Base-by-base conservation (phyloP, 2,888 invertebrate species). In the Theretra japonica region DNA sequence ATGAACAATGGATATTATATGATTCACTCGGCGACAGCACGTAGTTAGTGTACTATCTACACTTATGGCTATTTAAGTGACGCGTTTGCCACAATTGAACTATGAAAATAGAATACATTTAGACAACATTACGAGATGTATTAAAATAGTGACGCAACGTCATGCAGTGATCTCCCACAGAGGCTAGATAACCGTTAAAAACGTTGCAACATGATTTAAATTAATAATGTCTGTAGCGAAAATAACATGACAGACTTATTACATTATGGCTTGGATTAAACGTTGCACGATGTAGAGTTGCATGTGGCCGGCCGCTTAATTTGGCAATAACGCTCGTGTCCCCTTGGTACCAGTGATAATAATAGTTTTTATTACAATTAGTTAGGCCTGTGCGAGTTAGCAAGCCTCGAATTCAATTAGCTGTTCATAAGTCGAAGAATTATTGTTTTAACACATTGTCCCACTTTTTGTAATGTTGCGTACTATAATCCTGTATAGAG, bases 141-240 rank as follows among this genome's bases (percentile, higher is more conserved):
- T 65, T 65, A 65, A 65, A 65, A 65, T 65, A 65, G 56, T 56
- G 71, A 70, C 56, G 58, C 69, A 70, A 70, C 48, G 17, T 79
- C 77, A 82, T 84, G 79, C 82, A 83, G 76, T 82, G 84, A 84
- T 90, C 92, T 91, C 93, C 93, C 91, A 87, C 90, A 78, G 83
- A 86, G 90, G 76, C 75, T 77, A 83, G 80, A 85, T 83, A 86
- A 79, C 82, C 79, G 81, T 84, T 80, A 75, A 53, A 77, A 82
- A 82, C 76, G 75, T 75, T 79, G 74, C 75, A 76, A 77, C 76
- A 73, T 74, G 74, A 75, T 73, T 56, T 48, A 59, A 68, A 68
- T 73, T 65, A 65, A 30, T 56, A 33, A 56, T 41, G 33, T 70
- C 62, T 50, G 53, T 50, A 70, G 53, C 23, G 60, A 69, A 30